These are phyloP conservation scores for Scopus umbretta DNA, from an alignment of 2,113 vertebrate genomes.

Conservation along the genomic window DNA sequence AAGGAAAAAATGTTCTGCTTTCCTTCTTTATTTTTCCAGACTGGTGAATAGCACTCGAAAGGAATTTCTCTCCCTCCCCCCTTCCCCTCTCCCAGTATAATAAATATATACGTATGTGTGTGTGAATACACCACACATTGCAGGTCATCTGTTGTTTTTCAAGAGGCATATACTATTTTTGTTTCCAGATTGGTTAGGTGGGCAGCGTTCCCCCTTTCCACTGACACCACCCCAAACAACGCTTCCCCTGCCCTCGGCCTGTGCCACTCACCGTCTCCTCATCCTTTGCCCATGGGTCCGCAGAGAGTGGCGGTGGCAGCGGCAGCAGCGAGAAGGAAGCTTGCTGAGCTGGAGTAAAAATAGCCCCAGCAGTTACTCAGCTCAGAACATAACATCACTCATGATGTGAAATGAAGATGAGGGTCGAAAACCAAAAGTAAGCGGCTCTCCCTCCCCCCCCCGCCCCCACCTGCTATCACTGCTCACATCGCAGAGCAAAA, in stretches of 20 bases:
- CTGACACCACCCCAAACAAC: constrained; percentile 7
- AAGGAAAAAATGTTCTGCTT: constrained; percentile 78
- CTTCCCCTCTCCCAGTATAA: constrained; percentile 60
- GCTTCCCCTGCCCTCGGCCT: constrained; percentile 20
- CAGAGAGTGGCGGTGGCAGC: background rate
- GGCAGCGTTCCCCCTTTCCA: constrained; percentile 36
- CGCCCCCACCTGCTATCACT: background rate
- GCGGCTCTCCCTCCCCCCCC: background rate
- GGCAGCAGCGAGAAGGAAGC: constrained; percentile 71
- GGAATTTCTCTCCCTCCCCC: constrained; percentile 65
- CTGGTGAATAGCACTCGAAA: constrained; percentile 73
- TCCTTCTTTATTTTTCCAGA: constrained; percentile 83
- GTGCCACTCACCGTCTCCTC: constrained; percentile 63
- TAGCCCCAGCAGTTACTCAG: constrained; percentile 81
- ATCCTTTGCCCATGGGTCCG: constrained; percentile 22
- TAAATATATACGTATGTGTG: background rate
- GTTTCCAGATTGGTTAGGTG: constrained; percentile 47
- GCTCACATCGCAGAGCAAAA: background rate
- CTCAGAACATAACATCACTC: constrained; percentile 78
- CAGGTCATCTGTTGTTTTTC: constrained; percentile 70
- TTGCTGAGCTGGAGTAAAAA: constrained; percentile 74
- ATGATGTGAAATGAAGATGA: constrained; percentile 66
- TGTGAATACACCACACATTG: constrained; percentile 10
- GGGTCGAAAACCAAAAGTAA: constrained; percentile 56
- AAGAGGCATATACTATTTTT: constrained; percentile 59